These are phyloP conservation scores for Flexamia atlantica DNA, from an alignment of 2,888 invertebrate genomes.

Conservation along the genomic window DNA sequence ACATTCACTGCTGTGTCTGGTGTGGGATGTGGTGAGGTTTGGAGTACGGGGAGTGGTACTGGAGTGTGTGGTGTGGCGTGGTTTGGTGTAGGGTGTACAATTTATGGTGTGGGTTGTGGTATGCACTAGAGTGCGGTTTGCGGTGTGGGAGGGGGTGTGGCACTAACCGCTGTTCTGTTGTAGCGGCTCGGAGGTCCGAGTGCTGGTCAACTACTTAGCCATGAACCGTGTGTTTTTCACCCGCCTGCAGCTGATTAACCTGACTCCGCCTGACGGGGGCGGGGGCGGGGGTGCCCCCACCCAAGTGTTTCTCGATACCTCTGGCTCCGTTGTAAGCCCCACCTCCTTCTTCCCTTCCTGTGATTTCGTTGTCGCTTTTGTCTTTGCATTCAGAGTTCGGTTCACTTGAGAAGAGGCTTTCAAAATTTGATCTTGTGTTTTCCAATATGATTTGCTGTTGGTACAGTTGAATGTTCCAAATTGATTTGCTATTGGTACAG, in stretches of 20 bases:
- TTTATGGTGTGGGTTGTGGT: no score
- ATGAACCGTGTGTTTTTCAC: conserved; percentile 31
- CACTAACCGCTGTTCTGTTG: conserved; percentile 33
- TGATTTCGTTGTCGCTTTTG: not conserved
- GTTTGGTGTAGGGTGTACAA: no score
- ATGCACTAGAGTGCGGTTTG: not conserved
- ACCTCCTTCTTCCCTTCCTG: not conserved
- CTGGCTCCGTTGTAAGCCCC: conserved; percentile 43
- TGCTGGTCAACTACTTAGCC: conserved; percentile 39
- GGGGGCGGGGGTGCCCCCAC: not conserved
- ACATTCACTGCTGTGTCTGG: no score
- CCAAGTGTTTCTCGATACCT: conserved; percentile 36
- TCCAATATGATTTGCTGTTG: no score
- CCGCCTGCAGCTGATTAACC: conserved; percentile 46
- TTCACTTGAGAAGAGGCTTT: not conserved
- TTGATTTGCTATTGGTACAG: no score
- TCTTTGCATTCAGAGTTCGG: not conserved
- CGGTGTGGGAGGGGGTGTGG: not conserved
- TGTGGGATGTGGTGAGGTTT: no score
- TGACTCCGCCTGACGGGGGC: not conserved
- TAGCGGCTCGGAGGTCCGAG: conserved; percentile 16
- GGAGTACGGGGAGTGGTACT: no score
- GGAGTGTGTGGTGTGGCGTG: no score
- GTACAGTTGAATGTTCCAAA: no score
- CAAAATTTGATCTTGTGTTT: no score